Conservation (phyloP, 2,113 vertebrate species). For the Ophiodon elongatus region DNA sequence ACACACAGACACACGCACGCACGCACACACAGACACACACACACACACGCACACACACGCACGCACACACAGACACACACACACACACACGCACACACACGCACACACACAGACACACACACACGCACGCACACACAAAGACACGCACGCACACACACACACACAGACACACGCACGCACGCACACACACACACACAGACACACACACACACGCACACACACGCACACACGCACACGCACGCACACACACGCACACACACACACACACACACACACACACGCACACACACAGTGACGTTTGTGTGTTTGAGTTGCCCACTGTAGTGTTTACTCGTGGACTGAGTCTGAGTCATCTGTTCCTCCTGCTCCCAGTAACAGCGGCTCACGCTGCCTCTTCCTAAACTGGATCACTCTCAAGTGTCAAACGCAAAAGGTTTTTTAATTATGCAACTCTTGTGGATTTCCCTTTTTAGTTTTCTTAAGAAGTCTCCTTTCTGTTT, state of each 20-base stretch:
- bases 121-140: too few relatives aligned
- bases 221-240: neutral
- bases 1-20: too few relatives aligned
- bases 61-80: neutral
- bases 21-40: too few relatives aligned
- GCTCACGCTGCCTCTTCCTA: neutral
- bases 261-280: too few relatives aligned
- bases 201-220: too few relatives aligned
- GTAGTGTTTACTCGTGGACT: constrained; percentile 40
- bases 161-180: neutral
- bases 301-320: constrained; percentile 22
- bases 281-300: neutral
- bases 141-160: too few relatives aligned
- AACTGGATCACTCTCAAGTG: constrained; percentile 26
- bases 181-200: too few relatives aligned
- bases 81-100: neutral
- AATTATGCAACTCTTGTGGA: neutral
- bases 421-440: too few relatives aligned
- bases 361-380: neutral
- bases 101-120: too few relatives aligned
- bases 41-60: too few relatives aligned
- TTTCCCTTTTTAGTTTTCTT: neutral
- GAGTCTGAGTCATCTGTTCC: constrained; percentile 73
- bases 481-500: too few relatives aligned
- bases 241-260: too few relatives aligned